Evolutionary conservation across 2,113 vertebrate species (phyloP), one percentile per base, ranked within the genome.

Genomic region (Hemiprocne comata): DNA sequence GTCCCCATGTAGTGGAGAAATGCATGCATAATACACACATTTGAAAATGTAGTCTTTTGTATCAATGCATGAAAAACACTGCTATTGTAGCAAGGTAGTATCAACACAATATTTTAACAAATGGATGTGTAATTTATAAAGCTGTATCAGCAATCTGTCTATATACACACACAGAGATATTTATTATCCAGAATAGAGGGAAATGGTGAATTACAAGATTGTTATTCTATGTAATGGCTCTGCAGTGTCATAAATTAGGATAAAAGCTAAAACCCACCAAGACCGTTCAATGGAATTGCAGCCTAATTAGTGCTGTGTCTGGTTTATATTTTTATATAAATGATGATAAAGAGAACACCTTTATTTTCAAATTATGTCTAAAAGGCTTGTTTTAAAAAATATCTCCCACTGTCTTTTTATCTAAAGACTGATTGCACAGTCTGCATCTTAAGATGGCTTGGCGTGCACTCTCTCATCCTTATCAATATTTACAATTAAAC

Each of bases 121-220:
- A 80, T 10, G 5, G 14, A 55, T 64, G 7, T 42, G 12, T 26
- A 80, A 42, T 51, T 67, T 64, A 38, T 66, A 48, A 64, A 62
- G 15, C 25, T 77, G 9, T 60, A 67, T 55, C 34, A 71, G 58
- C 9, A 72, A 42, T 17, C 15, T 51, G 16, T 17, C 25, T 51
- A 23, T 13, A 33, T 0, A 26, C 8, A 74, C 3, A 75, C 18
- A 66, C 7, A 61, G 1, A 44, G 0, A 50, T 1, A 38, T 7
- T 46, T n/a, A 61, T 58, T 46, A 87, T 29, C 14, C 21, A 73
- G 62, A 55, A 76, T 1, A 71, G 51, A 71, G 20, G 16, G 26
- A 82, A 88, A 95, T 17, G 5, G 8, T 18, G 20, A 95, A 89
- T 13, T 29, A 29, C 26, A 60, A 73, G 86, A 58, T 54, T 62